A percentile compares a stretch with the other conserved stretches of the same genome.
Conservation (phyloP, 2,797 vertebrate species). For the Salmo trutta region DNA sequence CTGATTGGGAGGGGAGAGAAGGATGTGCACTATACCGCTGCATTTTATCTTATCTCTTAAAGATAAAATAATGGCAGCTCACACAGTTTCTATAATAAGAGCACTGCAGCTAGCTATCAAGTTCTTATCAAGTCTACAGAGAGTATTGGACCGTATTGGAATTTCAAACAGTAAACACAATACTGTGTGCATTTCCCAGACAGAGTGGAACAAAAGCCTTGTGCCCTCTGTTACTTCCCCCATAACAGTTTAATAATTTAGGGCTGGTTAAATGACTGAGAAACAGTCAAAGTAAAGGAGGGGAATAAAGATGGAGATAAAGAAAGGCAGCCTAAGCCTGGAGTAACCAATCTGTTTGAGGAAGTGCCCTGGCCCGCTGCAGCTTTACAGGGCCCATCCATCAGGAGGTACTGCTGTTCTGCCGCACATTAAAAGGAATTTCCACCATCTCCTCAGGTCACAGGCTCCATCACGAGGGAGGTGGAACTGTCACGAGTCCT, state of each 20-base stretch:
- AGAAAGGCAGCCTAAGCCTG: constrained; percentile 18
- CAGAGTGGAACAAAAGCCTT: constrained; percentile 42
- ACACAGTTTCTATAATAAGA: constrained; percentile 52
- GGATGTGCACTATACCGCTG: constrained; percentile 48
- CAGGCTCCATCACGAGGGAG: constrained; percentile 32
- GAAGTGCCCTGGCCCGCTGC: constrained; percentile 27
- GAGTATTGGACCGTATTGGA: constrained; percentile 47
- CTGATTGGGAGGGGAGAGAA: constrained; percentile 13
- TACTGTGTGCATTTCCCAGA: constrained; percentile 40
- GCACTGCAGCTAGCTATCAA: constrained; percentile 42
- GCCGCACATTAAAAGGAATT: constrained; percentile 47
- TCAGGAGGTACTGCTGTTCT: constrained; percentile 47
- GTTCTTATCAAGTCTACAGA: constrained; percentile 56
- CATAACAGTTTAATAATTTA: constrained; percentile 25
- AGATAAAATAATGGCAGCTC: constrained; percentile 67
- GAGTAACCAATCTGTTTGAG: constrained; percentile 1
- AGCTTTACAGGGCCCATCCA: constrained; percentile 55
- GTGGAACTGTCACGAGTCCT: constrained; percentile 41
- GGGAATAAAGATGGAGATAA: constrained; percentile 3
- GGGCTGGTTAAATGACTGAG: background rate
- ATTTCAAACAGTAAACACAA: constrained; percentile 62
- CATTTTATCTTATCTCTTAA: constrained; percentile 66
- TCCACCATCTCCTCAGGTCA: constrained; percentile 32
- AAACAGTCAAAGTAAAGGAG: background rate
- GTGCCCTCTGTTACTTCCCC: constrained; percentile 21